These are phyloP conservation scores for Luperina testacea DNA, from an alignment of 2,888 invertebrate species.

Conservation along the genomic window DNA sequence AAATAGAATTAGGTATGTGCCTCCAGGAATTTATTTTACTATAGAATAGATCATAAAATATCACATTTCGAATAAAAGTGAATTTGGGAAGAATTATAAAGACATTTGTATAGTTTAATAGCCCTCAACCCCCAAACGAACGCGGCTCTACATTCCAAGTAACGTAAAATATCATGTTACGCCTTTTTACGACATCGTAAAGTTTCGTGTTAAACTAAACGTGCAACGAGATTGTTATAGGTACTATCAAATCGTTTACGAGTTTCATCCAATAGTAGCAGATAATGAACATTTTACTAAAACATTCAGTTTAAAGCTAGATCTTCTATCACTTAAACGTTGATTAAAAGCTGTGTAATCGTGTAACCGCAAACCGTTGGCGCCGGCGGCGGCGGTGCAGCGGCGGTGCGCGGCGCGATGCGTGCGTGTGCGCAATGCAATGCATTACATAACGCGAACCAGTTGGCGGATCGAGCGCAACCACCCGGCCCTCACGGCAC, in stretches of 20 bases:
- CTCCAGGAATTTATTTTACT: constrained; percentile 12
- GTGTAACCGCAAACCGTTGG: constrained; percentile 75
- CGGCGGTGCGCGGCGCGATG: constrained; percentile 52
- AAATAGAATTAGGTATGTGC: not conserved
- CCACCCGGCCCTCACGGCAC: constrained; percentile 61
- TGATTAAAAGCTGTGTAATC: constrained; percentile 70
- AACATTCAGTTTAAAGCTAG: constrained; percentile 13
- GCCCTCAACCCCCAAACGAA: constrained; percentile 59
- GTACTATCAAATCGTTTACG: constrained; percentile 33
- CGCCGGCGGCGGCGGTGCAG: constrained; percentile 65
- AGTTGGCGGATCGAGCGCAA: constrained; percentile 73
- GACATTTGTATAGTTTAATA: constrained; percentile 64
- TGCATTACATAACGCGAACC: constrained; percentile 84
- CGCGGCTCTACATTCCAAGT: constrained; percentile 61
- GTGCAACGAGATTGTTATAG: constrained; percentile 19
- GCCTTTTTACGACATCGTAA: constrained; percentile 64
- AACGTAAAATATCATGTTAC: constrained; percentile 71
- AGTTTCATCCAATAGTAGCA: constrained; percentile 13
- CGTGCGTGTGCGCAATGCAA: constrained; percentile 69
- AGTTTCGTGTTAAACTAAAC: constrained; percentile 38
- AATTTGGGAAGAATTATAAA: constrained; percentile 57
- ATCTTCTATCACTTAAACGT: constrained; percentile 56
- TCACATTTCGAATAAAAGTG: constrained; percentile 54
- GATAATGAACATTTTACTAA: constrained; percentile 13
- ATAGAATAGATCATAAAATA: constrained; percentile 50